Conservation (phyloP, 2,113 vertebrate species). For the Haemorhous mexicanus region DNA sequence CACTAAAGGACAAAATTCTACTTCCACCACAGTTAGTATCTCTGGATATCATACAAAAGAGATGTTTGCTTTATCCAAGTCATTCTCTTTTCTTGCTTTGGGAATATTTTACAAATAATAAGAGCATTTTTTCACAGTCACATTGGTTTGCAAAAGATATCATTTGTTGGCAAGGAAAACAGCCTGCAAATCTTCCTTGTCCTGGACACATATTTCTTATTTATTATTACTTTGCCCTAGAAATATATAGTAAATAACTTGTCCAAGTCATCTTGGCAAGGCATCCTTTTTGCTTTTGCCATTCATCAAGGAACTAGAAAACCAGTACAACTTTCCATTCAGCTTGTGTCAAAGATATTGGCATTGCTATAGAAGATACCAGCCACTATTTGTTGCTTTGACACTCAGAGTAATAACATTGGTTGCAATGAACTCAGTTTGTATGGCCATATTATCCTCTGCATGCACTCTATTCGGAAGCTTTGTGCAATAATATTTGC, state of each 20-base stretch:
- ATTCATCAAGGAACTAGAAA: neutral
- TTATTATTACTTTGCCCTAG: neutral
- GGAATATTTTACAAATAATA: neutral
- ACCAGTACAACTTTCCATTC: neutral
- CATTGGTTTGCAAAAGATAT: neutral
- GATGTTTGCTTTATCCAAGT: neutral
- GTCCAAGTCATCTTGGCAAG: neutral
- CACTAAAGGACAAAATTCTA: neutral
- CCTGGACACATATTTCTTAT: neutral
- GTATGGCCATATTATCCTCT: slow-evolving; percentile 16
- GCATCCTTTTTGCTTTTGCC: neutral
- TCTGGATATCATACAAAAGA: neutral
- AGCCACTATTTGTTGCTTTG: slow-evolving; percentile 62
- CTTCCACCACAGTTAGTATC: neutral
- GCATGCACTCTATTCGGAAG: neutral
- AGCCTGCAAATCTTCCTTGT: neutral
- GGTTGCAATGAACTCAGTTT: slow-evolving; percentile 28
- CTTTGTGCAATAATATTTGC: slow-evolving; percentile 27
- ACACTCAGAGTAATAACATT: slow-evolving; percentile 38
- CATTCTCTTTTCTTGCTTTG: neutral
- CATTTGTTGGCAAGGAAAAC: neutral
- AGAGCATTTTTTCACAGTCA: neutral
- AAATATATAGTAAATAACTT: neutral
- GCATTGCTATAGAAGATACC: slow-evolving; percentile 4
- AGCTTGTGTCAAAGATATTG: slow-evolving; percentile 23